Percentiles rank a stretch among this genome's conserved stretches.
Conservation (phyloP, 2,888 invertebrate genomes). For the Penaeus monodon region DNA sequence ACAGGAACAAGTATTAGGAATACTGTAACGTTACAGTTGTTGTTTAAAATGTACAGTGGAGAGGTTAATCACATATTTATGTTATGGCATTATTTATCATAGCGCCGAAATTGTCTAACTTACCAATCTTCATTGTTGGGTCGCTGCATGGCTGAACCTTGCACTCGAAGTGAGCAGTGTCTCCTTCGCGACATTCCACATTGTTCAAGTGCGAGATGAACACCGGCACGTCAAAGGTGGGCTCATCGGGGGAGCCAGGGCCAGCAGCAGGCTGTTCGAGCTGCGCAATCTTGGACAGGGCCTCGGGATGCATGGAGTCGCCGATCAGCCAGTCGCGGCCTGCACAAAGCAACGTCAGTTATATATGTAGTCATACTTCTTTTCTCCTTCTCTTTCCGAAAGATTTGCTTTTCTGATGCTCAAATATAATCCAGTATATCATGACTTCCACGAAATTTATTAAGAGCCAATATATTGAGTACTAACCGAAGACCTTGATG, state of each 20-base stretch:
- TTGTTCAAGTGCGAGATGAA: conserved; percentile 93
- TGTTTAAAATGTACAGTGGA: neutral
- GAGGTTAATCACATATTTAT: neutral
- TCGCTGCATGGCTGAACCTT: conserved; percentile 92
- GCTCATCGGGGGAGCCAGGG: conserved; percentile 78
- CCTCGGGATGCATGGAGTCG: conserved; percentile 89
- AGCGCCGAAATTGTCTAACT: conserved; percentile 39
- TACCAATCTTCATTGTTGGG: conserved; percentile 84
- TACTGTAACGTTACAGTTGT: neutral
- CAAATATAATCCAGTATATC: too few relatives aligned
- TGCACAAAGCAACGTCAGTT: conserved; percentile 62
- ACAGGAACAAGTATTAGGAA: neutral
- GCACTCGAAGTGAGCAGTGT: conserved; percentile 90
- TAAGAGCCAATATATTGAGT: neutral
- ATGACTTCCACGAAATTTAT: too few relatives aligned
- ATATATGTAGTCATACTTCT: too few relatives aligned
- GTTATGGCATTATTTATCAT: neutral
- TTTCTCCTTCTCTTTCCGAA: too few relatives aligned
- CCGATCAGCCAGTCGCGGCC: conserved; percentile 89
- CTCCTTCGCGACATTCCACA: conserved; percentile 88
- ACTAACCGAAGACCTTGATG: conserved; percentile 80
- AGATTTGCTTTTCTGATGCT: too few relatives aligned
- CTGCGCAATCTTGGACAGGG: conserved; percentile 85
- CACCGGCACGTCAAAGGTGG: conserved; percentile 85
- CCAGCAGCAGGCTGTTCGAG: conserved; percentile 83